Evolutionary conservation across 2,888 invertebrate genomes (phyloP), one percentile per base, ranked within the genome.

Genomic region (Thera obeliscata): DNA sequence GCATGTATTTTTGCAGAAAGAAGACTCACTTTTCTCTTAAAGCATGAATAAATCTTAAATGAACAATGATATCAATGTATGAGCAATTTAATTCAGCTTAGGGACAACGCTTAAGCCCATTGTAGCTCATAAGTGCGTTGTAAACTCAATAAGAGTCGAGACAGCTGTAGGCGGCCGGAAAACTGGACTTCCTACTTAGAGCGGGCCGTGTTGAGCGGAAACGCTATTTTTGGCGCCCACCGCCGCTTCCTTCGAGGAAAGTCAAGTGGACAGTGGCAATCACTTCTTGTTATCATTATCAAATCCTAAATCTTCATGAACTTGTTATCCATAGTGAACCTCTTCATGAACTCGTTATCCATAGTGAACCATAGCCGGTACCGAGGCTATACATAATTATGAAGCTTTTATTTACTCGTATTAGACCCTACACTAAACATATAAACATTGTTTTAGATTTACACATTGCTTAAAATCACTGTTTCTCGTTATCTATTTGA

Each of bases 181-280:
- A 89, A 84, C 85, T 80, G 81, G 84, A 84, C 91, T 93, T 93
- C 93, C 93, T 93, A 91, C 93, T 93, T 93, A 93, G 86, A 87
- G 86, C 79, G 85, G 82, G 82, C 82, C 79, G 78, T 82, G 83
- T 84, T 86, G 84, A 84, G 78, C 93, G 93, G 93, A 93, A 90
- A 88, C 86, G 87, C 93, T 93, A 93, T 93, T 93, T 93, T 92
- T 89, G 93, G 93, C 89, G 91, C 90, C 89, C 90, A 88, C 89
- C 83, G 88, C 71, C 81, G 88, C 87, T 92, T 93, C 93, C 91
- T 90, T 82, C 74, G 89, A 90, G 90, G 93, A 93, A 93, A 93
- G 93, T 90, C 84, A 73, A 73, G 66, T 74, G 75, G 75, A 75
- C 83, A 83, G 83, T 83, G 83, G 81, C 82, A 82, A 87, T 86